Percentiles rank a stretch among this genome's conserved stretches.
These are phyloP conservation scores for Drosophila koepferae DNA, from an alignment of 2,888 invertebrate species.

Conservation along the genomic window DNA sequence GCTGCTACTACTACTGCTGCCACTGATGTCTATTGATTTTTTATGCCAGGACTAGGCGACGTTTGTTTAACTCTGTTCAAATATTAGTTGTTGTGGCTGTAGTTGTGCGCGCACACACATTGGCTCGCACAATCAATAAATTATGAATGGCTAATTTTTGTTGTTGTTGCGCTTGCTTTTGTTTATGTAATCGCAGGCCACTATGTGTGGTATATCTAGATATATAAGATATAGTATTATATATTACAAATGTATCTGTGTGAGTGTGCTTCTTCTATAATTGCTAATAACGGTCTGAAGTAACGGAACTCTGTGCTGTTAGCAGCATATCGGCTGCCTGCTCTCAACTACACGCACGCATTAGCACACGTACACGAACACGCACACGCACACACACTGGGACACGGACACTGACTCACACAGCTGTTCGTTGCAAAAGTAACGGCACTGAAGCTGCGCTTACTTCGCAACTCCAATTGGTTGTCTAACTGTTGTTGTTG, in stretches of 20 bases:
- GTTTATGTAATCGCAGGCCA: slow-evolving; percentile 55
- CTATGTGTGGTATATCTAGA: neutral
- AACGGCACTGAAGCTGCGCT: slow-evolving; percentile 49
- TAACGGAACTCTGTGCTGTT: slow-evolving; percentile 20
- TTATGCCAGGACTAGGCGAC: slow-evolving; percentile 44
- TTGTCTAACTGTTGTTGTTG: slow-evolving; percentile 26
- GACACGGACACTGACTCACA: slow-evolving; percentile 48
- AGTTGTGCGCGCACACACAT: slow-evolving; percentile 19
- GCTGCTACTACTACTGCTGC: slow-evolving; percentile 25
- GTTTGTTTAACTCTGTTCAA: slow-evolving; percentile 50
- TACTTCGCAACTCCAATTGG: slow-evolving; percentile 30
- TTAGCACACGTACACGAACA: neutral
- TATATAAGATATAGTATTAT: neutral
- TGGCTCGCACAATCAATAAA: slow-evolving; percentile 59
- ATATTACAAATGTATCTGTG: neutral
- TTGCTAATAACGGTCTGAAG: slow-evolving; percentile 38
- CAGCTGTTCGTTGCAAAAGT: slow-evolving; percentile 55
- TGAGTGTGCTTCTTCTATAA: slow-evolving; percentile 14
- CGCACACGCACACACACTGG: slow-evolving; percentile 11
- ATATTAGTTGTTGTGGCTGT: slow-evolving; percentile 25
- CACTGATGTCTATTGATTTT: slow-evolving; percentile 60
- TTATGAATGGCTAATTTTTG: slow-evolving; percentile 61
- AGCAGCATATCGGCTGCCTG: slow-evolving; percentile 43
- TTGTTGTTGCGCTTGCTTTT: slow-evolving; percentile 27
- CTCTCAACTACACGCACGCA: slow-evolving; percentile 23